Conservation (phyloP, 2,113 vertebrate species). For the Solea senegalensis region DNA sequence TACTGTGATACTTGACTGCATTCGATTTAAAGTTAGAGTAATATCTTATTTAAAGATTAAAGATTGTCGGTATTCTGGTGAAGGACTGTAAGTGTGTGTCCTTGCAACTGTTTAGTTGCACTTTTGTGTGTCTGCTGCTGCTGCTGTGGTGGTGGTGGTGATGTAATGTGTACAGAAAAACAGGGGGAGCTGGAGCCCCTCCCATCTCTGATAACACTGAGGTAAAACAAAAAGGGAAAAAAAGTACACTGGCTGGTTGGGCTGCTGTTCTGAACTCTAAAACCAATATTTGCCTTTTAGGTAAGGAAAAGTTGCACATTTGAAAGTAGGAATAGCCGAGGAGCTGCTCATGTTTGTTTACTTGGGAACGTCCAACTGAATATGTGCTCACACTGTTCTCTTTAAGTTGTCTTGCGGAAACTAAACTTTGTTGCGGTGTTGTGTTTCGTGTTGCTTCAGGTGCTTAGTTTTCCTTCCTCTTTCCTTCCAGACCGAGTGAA, state of each 20-base stretch:
- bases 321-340: not conserved
- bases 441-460: conserved; percentile 42
- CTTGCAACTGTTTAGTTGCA: not conserved
- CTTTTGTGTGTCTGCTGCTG: conserved; percentile 11
- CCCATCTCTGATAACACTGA: conserved; percentile 32
- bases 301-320: not conserved
- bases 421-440: conserved; percentile 37
- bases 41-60: not conserved
- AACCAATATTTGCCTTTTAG: conserved; percentile 31
- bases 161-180: conserved; percentile 56
- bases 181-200: conserved; percentile 28
- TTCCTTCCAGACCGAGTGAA: conserved; percentile 15
- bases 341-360: not conserved
- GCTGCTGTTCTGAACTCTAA: not conserved
- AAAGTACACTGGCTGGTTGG: not conserved
- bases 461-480: conserved; percentile 13
- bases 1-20: not conserved
- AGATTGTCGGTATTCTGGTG: not conserved
- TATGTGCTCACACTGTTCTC: conserved; percentile 14
- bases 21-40: not conserved
- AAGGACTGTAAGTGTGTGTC: not conserved
- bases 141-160: conserved; percentile 19
- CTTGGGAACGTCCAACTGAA: conserved; percentile 3
- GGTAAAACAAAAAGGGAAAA: conserved; percentile 15
- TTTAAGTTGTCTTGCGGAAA: conserved; percentile 38